phyloP scores from a whole-genome alignment of 2,113 vertebrate species.

The Microcebus tavaratra region DNA sequence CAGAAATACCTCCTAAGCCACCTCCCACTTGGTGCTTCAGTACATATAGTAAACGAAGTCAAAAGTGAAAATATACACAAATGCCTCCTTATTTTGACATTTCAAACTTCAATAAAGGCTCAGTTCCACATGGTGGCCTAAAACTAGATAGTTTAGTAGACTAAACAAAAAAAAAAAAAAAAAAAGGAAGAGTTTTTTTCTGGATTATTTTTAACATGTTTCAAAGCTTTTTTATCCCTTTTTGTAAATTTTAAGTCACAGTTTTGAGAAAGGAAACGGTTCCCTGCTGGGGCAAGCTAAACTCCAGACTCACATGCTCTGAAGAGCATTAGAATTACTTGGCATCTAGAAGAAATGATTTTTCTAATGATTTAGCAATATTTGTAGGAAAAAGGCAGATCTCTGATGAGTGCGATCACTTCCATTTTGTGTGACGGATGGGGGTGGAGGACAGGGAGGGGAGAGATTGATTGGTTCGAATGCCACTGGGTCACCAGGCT shows the following conservation, averaged over 20 bases:
- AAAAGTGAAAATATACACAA: slow-evolving; percentile 58
- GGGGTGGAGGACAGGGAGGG: rapidly evolving
- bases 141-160: slow-evolving; percentile 47
- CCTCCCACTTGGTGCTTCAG: slow-evolving; percentile 36
- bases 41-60: slow-evolving; percentile 38
- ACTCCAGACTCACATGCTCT: neutral
- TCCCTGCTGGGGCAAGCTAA: slow-evolving; percentile 14
- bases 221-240: slow-evolving; percentile 41
- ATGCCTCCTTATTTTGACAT: slow-evolving; percentile 52
- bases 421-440: neutral
- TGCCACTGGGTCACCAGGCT: neutral
- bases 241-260: slow-evolving; percentile 40
- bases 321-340: neutral
- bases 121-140: slow-evolving; percentile 49
- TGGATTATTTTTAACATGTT: slow-evolving; percentile 53
- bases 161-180: slow-evolving; percentile 50
- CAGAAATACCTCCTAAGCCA: slow-evolving; percentile 29
- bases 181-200: slow-evolving; percentile 48
- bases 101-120: slow-evolving; percentile 64
- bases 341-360: neutral
- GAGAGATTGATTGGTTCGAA: neutral
- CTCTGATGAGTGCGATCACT: neutral
- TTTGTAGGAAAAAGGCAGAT: neutral
- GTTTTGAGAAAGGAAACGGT: slow-evolving; percentile 32
- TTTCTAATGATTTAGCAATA: neutral